A percentile compares a stretch with the other conserved stretches of the same genome.
Conservation (phyloP, 1,140 invertebrate species). For the Oryctes rhinoceros region DNA sequence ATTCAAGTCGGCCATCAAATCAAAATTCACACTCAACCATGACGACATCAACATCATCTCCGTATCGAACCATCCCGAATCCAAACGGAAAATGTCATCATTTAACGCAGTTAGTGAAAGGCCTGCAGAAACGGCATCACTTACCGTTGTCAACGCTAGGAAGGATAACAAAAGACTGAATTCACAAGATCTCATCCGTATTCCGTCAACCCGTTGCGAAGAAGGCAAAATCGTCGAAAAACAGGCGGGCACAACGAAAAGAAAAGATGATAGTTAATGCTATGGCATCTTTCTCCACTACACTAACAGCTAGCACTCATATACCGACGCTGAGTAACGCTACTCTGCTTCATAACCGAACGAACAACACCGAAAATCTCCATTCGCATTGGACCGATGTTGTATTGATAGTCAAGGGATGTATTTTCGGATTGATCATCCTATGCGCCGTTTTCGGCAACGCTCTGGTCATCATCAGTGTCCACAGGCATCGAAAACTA, state of each 20-base stretch:
- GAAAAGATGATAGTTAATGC: slow-evolving; percentile 59
- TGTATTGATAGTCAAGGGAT: slow-evolving; percentile 73
- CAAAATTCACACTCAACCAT: too few relatives aligned
- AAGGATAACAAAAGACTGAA: too few relatives aligned
- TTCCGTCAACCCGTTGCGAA: too few relatives aligned
- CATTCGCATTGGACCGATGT: slow-evolving; percentile 64
- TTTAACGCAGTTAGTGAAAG: too few relatives aligned
- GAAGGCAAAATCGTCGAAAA: too few relatives aligned
- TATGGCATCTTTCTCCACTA: slow-evolving; percentile 59
- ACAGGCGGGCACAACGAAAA: not conserved
- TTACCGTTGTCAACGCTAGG: too few relatives aligned
- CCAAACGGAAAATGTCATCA: too few relatives aligned
- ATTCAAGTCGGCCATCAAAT: too few relatives aligned
- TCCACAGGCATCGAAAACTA: slow-evolving; percentile 75
- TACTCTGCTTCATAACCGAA: slow-evolving; percentile 51
- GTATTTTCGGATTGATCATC: slow-evolving; percentile 85
- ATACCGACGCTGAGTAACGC: slow-evolving; percentile 50
- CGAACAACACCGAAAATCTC: slow-evolving; percentile 55
- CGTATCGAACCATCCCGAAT: too few relatives aligned
- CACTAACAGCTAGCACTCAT: slow-evolving; percentile 53
- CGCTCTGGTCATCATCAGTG: slow-evolving; percentile 83
- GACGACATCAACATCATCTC: too few relatives aligned
- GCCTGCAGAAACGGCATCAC: too few relatives aligned
- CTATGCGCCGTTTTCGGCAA: slow-evolving; percentile 87
- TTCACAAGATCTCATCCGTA: too few relatives aligned